Base-by-base conservation (phyloP, 2,113 vertebrate species). In the Quiscalus mexicanus region DNA sequence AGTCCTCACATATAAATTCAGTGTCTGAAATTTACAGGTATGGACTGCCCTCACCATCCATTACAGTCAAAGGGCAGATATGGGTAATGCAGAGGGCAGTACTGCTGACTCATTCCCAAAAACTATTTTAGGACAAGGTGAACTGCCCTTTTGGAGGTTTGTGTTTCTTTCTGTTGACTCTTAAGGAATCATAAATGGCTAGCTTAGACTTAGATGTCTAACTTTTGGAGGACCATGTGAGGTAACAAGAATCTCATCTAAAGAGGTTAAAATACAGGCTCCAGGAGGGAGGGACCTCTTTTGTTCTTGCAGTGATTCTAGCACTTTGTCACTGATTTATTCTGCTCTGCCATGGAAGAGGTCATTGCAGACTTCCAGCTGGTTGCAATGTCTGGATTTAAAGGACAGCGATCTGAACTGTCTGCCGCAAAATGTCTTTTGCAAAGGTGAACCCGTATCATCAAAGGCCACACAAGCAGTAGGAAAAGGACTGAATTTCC, bases 381-480 rank as follows among this genome's bases (percentile, higher is more conserved):
- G 90, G 47, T 80, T 94, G 68, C 84, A 91, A 86, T 94, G 90
- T 96, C 82, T 91, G 83, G 79, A 80, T 93, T 93, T 96, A 94
- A 95, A 93, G 87, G 83, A 90, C 63, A 93, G 44, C 0, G 1
- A 86, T 90, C 79, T 92, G 76, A 96, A 84, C 47, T 25, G 55
- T 77, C 75, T 93, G 78, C 65, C 0, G 2, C 45, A 79, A 91
- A 95, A 96, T 74, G 63, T 30, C 87, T 91, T 91, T 89, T 84
- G 28, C 76, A 91, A 90, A 89, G 67, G 89, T 93, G 87, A 95
- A 47, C 6, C 28, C 3, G 9, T 76, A 89, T 79, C 78, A 82
- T 87, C 87, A 96, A 91, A 96, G 78, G 55, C 87, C 87, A 93
- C 24, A 59, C 39, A 84, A 95, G 86, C 79, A 63, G 71, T 63